phyloP scores from a whole-genome alignment of 2,113 vertebrate species.

The Cacatua alba region DNA sequence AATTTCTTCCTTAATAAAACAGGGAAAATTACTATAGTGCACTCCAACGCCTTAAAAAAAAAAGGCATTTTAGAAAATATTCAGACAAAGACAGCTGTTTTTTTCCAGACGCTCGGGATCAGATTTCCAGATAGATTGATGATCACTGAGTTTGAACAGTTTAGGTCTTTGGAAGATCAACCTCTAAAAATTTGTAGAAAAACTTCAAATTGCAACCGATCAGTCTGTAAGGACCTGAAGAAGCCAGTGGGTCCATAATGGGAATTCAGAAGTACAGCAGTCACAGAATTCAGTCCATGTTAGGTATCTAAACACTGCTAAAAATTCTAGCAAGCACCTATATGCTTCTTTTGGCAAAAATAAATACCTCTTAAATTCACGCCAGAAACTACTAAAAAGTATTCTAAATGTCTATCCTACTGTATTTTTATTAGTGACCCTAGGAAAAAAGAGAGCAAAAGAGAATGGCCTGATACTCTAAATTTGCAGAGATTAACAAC shows the following conservation, averaged over 20 bases:
- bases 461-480: neutral
- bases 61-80: neutral
- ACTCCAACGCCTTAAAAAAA: neutral
- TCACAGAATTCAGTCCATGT: neutral
- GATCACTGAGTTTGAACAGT: neutral
- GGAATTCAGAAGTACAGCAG: neutral
- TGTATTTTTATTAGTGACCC: neutral
- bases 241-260: neutral
- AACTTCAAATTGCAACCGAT: neutral
- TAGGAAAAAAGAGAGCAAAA: neutral
- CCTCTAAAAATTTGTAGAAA: neutral
- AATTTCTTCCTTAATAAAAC: neutral
- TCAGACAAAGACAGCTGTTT: neutral
- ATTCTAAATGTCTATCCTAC: neutral
- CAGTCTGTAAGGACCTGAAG: neutral
- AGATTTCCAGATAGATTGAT: neutral
- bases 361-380: neutral
- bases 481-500: neutral
- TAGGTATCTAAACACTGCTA: neutral
- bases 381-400: neutral
- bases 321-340: neutral
- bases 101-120: neutral
- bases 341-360: neutral
- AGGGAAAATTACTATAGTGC: neutral
- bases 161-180: neutral